Evolutionary conservation across 2,113 vertebrate species (phyloP), one percentile per base, ranked within the genome.

Genomic region (Microcebus lehilahytsara): DNA sequence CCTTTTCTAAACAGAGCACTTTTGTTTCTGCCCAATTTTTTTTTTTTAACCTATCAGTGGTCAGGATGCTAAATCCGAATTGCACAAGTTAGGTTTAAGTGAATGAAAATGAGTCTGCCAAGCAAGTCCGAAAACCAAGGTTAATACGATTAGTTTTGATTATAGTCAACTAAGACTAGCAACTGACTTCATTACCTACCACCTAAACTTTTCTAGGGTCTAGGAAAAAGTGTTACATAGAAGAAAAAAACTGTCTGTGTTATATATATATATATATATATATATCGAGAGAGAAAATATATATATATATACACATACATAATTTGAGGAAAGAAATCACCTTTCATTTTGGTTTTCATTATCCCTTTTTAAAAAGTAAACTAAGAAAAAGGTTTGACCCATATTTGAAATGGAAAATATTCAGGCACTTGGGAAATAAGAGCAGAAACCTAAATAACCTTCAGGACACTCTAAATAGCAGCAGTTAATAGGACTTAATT

Each of bases 291-390:
- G 42, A 46, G 42, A 46, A 46, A 32, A 27, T 49, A 89, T 51
- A 12, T 42, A 19, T 40, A 20, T 40, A 12, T 42, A 19, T 27
- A 14, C 34, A 40, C 6, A 23, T 40, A 51, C 27, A 58, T 58
- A 1, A 66, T 53, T 93, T 88, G 10, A 91, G 53, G 42, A 85
- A 96, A 80, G 16, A 3, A 64, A 49, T 85, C 7, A 53, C 9
- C 77, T 86, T 89, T 83, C 11, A 16, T 71, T 96, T 97, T 91
- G 37, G 53, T 56, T 95, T 87, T 92, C 78, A 77, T 53, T 85
- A 77, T 62, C 40, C 62, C 56, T 92, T 81, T 95, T 88, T 13
- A 81, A 66, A 40, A 40, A 96, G 23, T 56, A 95, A 92, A 75
- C 64, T 79, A 69, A 78, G 46, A 56, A 75, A 75, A 96, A 53